Base-by-base conservation (phyloP, 2,888 invertebrate species). In the Chrysodeixis includens region DNA sequence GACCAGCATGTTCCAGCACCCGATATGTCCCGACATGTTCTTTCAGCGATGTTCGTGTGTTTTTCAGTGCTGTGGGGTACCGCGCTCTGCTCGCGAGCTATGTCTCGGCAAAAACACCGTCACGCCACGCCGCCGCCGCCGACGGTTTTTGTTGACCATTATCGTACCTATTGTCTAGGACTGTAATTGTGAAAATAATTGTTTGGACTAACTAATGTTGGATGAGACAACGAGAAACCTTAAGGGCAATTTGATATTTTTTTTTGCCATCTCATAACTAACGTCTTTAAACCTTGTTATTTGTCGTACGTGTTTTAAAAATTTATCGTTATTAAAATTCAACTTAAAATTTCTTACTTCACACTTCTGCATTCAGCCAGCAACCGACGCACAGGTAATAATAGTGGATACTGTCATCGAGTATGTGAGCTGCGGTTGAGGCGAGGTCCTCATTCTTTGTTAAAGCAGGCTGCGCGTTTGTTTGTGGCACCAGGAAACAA, bases 21-120 rank as follows among this genome's bases (percentile, higher is more conserved):
- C 35, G 12, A 26, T 40, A 30, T 60, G 40, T 30, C 26, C 46
- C 20, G 44, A 49, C 44, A n/a, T 35, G 20, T 20, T 49, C 44
- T 9, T 52, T 46, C 22, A 40, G 30, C 26, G 44, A 59, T 40
- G 8, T 14, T 20, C 26, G 26, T 26, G 18, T 22, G 9, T 20
- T 40, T 54, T 63, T 52, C 55, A 69, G 70, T 20, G 18, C 3
- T 32, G 58, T 52, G 55, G 16, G 20, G 26, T 44, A 30, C 22
- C 14, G 30, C 60, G 12, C 22, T 44, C 46, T 40, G 35, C 44
- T 44, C 51, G 66, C 73, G 12, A 2, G 56, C 58, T 58, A 40
- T 60, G 30, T 20, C 56, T 56, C 56, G 54, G 44, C 49, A 79
- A 76, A 71, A 64, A 76, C 73, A 35, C 44, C 51, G 79, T 73